These are phyloP conservation scores for Coptodon rendalli DNA, from an alignment of 2,113 vertebrate species.

Conservation along the genomic window DNA sequence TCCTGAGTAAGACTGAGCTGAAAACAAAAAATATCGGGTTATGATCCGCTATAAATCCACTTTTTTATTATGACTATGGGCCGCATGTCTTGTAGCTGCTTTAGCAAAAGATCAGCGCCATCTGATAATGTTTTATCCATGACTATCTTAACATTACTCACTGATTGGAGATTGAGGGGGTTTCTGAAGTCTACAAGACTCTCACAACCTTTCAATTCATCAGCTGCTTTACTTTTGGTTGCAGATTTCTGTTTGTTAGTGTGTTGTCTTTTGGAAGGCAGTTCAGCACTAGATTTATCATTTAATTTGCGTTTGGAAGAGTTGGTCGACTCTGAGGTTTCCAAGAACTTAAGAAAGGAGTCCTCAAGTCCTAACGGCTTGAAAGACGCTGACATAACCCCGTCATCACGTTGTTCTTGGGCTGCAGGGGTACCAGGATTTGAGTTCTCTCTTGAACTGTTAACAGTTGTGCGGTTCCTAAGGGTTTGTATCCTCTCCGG, in stretches of 20 bases:
- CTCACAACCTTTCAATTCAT: conserved; percentile 66
- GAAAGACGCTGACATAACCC: conserved; percentile 82
- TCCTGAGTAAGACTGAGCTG: conserved; percentile 81
- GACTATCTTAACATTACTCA: conserved; percentile 90
- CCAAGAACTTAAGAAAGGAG: conserved; percentile 89
- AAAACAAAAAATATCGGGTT: conserved; percentile 56
- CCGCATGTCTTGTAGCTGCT: conserved; percentile 97
- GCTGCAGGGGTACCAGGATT: conserved; percentile 72
- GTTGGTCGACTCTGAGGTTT: conserved; percentile 81
- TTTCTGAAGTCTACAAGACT: conserved; percentile 86
- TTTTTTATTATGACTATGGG: conserved; percentile 87
- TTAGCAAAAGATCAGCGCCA: conserved; percentile 83
- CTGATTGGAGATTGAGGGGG: conserved; percentile 82
- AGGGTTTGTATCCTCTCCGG: conserved; percentile 65
- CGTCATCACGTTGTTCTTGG: conserved; percentile 75
- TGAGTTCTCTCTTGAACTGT: conserved; percentile 71
- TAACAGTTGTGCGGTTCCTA: conserved; percentile 57
- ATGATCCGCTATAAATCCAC: conserved; percentile 71
- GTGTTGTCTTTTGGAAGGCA: conserved; percentile 64
- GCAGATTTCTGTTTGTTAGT: conserved; percentile 50
- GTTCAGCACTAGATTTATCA: conserved; percentile 49
- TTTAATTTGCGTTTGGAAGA: conserved; percentile 83
- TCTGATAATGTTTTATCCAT: conserved; percentile 87
- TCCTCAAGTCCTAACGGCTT: conserved; percentile 92
- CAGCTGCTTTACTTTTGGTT: conserved; percentile 41